Conservation (phyloP, 2,888 invertebrate genomes). For the Phlogophora meticulosa region DNA sequence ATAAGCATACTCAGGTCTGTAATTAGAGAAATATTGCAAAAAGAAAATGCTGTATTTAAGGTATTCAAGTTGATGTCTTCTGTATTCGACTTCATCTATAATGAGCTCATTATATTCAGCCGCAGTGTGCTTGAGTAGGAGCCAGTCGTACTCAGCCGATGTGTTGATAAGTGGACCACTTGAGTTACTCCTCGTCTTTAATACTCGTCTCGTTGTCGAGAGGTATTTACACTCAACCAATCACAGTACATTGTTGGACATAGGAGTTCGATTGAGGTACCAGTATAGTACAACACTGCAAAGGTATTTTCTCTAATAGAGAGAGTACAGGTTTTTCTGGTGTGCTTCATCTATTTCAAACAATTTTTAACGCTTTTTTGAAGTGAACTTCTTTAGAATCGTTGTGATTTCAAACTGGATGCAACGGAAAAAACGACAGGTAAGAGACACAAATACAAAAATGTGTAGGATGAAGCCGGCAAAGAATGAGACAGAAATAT, state of each 20-base stretch:
- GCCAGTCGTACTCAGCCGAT: conserved; percentile 20
- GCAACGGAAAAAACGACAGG: too few species aligned
- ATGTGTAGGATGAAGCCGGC: too few species aligned
- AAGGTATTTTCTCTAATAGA: neutral
- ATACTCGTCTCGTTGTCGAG: conserved; percentile 17
- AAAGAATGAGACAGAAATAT: too few species aligned
- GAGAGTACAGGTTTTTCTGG: neutral
- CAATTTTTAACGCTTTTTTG: too few species aligned
- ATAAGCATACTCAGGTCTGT: too few species aligned
- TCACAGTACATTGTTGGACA: conserved; percentile 17
- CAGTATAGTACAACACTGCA: neutral
- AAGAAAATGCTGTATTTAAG: too few species aligned
- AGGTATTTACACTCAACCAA: neutral
- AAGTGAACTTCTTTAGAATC: too few species aligned
- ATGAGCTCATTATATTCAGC: conserved; percentile 32
- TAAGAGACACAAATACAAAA: too few species aligned
- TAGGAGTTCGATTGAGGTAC: neutral
- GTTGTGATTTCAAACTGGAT: too few species aligned
- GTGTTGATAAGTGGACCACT: conserved; percentile 28
- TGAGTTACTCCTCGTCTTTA: conserved; percentile 6
- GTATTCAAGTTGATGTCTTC: neutral
- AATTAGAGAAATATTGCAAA: too few species aligned
- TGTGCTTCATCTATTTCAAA: too few species aligned
- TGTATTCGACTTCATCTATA: neutral
- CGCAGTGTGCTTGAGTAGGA: neutral